A percentile compares a stretch with the other conserved stretches of the same genome.
Conservation (phyloP, 1,140 invertebrate species). For the Psilanteris sp. region DNA sequence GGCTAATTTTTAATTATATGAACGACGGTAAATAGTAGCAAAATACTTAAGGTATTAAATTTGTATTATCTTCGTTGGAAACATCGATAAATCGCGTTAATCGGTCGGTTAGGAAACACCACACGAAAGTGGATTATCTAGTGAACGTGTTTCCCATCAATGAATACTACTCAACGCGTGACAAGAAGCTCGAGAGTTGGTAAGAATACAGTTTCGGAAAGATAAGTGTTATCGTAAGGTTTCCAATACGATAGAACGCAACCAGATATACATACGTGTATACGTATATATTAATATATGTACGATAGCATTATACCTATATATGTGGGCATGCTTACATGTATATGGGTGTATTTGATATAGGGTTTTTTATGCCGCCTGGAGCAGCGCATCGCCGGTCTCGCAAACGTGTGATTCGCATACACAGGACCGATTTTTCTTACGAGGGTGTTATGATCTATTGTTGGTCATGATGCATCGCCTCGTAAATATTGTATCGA, state of each 20-base stretch:
- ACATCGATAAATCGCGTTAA: constrained; percentile 21
- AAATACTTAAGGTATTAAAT: too few relatives aligned
- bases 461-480: constrained; percentile 79
- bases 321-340: constrained; percentile 31
- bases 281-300: too few relatives aligned
- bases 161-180: constrained; percentile 40
- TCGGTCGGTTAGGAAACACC: constrained; percentile 37
- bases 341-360: constrained; percentile 9
- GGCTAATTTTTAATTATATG: too few relatives aligned
- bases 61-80: constrained; percentile 5
- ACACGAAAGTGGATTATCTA: constrained; percentile 32
- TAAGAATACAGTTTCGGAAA: constrained; percentile 74
- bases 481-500: constrained; percentile 79
- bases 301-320: too few relatives aligned
- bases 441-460: constrained; percentile 75
- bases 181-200: constrained; percentile 31
- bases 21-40: too few relatives aligned
- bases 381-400: constrained; percentile 21
- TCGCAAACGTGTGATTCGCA: constrained; percentile 36
- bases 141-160: constrained; percentile 39
- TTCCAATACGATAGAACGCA: constrained; percentile 75
- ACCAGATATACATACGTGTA: background rate
- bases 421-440: constrained; percentile 65
- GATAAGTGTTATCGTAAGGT: constrained; percentile 77
- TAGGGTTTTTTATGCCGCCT: constrained; percentile 64